phyloP scores from a whole-genome alignment of 2,113 vertebrate species.

The Lepus timidus region DNA sequence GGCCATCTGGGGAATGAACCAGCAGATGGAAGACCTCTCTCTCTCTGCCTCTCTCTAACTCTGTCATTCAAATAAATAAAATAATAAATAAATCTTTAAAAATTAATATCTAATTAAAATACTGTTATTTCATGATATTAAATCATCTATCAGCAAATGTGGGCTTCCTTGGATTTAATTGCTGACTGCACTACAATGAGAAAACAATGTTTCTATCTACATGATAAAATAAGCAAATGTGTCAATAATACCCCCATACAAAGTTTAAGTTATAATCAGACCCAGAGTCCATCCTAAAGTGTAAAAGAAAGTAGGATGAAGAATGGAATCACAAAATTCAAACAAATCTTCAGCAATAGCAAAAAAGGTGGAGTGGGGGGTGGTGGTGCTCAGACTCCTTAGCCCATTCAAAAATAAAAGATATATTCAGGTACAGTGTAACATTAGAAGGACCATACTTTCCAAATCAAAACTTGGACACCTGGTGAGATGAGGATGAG shows the following conservation, averaged over 20 bases:
- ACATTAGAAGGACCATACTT: not conserved
- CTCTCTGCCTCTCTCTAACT: too few relatives aligned
- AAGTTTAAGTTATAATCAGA: constrained; percentile 52
- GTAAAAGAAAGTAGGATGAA: constrained; percentile 62
- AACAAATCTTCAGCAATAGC: constrained; percentile 6
- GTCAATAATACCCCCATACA: constrained; percentile 44
- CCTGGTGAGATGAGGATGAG: not conserved
- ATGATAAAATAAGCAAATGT: constrained; percentile 48
- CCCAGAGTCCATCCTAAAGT: constrained; percentile 16
- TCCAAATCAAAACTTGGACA: not conserved
- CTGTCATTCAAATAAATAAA: too few relatives aligned
- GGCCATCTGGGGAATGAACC: too few relatives aligned
- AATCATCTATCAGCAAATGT: constrained; percentile 40
- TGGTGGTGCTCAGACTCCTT: not conserved
- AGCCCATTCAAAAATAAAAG: not conserved
- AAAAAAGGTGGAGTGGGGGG: not conserved
- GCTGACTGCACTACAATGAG: constrained; percentile 35
- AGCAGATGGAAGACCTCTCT: too few relatives aligned
- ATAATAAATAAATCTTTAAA: too few relatives aligned
- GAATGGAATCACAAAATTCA: constrained; percentile 53
- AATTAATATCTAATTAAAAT: not conserved
- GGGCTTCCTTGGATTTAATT: constrained; percentile 61
- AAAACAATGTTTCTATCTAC: constrained; percentile 60
- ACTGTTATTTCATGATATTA: constrained; percentile 53
- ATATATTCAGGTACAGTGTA: not conserved